These are phyloP conservation scores for Melanocharis versteri DNA, from an alignment of 2,113 vertebrate genomes.

Conservation along the genomic window DNA sequence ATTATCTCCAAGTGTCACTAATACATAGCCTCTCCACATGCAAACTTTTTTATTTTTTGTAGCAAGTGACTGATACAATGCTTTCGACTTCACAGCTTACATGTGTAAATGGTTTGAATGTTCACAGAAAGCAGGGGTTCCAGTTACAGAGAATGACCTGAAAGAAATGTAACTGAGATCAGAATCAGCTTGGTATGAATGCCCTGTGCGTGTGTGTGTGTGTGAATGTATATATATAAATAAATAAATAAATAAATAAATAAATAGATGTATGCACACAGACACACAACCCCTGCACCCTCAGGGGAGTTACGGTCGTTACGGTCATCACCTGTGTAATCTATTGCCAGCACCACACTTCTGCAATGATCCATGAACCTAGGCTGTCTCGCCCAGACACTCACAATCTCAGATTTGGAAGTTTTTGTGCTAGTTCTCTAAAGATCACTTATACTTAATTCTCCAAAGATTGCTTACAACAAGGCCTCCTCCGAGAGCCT, in stretches of 20 bases:
- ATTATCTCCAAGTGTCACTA: not conserved
- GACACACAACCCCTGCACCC: not conserved
- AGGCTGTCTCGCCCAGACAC: not conserved
- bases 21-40: not conserved
- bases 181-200: not conserved
- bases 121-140: not conserved
- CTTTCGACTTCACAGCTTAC: not conserved
- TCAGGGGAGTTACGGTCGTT: not conserved
- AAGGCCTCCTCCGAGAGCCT: not conserved
- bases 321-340: rapidly evolving
- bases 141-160: not conserved
- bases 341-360: rapidly evolving
- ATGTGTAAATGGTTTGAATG: not conserved
- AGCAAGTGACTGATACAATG: not conserved
- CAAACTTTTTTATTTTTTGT: not conserved
- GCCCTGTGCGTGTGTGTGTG: rapidly evolving
- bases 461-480: not conserved
- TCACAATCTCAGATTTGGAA: not conserved
- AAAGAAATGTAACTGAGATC: not conserved
- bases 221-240: no score
- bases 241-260: rapidly evolving
- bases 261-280: rapidly evolving
- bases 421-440: not conserved
- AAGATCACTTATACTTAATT: not conserved
- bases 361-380: not conserved